phyloP scores from a whole-genome alignment of 2,888 invertebrate genomes.

The Drosophila mimica region DNA sequence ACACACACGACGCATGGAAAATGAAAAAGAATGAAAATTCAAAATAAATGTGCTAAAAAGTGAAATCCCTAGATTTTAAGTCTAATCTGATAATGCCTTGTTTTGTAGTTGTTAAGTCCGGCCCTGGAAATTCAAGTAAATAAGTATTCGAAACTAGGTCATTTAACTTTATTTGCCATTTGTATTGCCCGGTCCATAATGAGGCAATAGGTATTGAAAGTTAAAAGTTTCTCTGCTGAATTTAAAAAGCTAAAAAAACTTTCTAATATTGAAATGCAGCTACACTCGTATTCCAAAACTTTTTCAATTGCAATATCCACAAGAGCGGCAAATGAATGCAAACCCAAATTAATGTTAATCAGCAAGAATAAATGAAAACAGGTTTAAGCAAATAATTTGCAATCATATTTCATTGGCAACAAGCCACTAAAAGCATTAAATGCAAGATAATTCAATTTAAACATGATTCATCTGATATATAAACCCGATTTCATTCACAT shows the following conservation, averaged over 20 bases:
- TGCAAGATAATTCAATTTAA: constrained; percentile 10
- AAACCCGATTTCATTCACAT: constrained; percentile 3
- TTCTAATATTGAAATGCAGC: constrained; percentile 44
- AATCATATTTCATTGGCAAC: constrained; percentile 27
- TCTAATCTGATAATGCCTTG: neutral
- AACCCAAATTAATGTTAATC: constrained; percentile 43
- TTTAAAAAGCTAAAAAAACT: constrained; percentile 66
- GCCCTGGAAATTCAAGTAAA: constrained; percentile 21
- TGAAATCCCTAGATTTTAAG: neutral
- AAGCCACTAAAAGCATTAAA: constrained; percentile 11
- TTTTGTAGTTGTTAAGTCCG: neutral
- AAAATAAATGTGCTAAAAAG: neutral
- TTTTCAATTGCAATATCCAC: constrained; percentile 65
- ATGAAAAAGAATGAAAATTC: neutral
- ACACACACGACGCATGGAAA: neutral
- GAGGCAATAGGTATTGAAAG: constrained; percentile 54
- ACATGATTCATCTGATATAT: constrained; percentile 15
- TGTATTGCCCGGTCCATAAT: constrained; percentile 32
- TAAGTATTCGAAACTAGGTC: constrained; percentile 57
- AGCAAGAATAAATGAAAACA: constrained; percentile 27
- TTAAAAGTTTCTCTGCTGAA: constrained; percentile 31
- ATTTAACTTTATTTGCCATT: constrained; percentile 58
- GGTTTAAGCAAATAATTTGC: constrained; percentile 33
- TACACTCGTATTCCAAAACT: constrained; percentile 49
- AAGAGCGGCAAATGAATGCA: constrained; percentile 12